Percentiles rank a stretch among this genome's conserved stretches.
Conservation (phyloP, 2,113 vertebrate genomes). For the Propithecus coquereli region DNA sequence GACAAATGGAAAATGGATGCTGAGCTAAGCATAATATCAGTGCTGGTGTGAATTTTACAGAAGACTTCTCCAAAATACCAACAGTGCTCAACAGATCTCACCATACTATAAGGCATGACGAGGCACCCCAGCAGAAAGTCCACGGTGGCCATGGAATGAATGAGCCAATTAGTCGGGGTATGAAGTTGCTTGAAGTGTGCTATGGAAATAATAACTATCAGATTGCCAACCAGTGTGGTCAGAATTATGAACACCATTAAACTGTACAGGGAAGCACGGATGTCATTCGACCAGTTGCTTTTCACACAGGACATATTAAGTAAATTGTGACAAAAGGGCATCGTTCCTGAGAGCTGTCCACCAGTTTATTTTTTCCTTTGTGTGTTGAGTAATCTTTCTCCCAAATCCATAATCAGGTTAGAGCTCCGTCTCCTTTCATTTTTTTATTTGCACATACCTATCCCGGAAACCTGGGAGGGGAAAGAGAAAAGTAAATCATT, state of each 20-base stretch:
- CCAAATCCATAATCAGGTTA: conserved; percentile 15
- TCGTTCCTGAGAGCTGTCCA: conserved; percentile 52
- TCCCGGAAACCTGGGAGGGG: conserved; percentile 46
- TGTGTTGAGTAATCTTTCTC: not conserved
- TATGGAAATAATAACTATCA: conserved; percentile 86
- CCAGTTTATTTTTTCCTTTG: not conserved
- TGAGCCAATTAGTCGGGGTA: conserved; percentile 85
- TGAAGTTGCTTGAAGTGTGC: conserved; percentile 86
- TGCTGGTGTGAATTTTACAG: conserved; percentile 86
- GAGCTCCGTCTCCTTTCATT: not conserved
- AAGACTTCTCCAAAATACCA: conserved; percentile 88
- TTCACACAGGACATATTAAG: conserved; percentile 84
- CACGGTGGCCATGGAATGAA: conserved; percentile 85
- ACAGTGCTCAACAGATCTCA: conserved; percentile 85
- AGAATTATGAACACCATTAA: conserved; percentile 82
- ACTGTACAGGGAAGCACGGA: conserved; percentile 81
- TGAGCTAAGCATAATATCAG: conserved; percentile 85
- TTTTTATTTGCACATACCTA: not conserved
- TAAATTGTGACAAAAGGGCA: conserved; percentile 79
- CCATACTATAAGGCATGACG: conserved; percentile 90
- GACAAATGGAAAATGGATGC: conserved; percentile 87
- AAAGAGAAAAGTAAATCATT: not conserved
- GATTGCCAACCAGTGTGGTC: conserved; percentile 85
- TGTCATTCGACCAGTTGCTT: conserved; percentile 75
- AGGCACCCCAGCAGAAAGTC: conserved; percentile 85